Evolutionary conservation across 2,888 invertebrate genomes (phyloP).

Genomic region (Drosophila anomalata): DNA sequence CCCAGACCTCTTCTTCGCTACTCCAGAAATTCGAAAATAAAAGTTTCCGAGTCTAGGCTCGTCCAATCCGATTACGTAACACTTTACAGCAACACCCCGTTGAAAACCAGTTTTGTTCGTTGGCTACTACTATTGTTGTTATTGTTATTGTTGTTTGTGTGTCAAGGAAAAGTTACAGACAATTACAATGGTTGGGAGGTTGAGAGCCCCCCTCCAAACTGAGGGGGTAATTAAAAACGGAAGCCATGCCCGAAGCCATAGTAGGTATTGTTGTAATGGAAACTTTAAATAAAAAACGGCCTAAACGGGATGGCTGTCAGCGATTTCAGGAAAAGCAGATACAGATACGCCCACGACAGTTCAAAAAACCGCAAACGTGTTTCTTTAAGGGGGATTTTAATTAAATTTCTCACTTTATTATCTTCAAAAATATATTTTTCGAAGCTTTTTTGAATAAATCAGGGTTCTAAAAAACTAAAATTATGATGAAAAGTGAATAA

Average conservation of each 20-base stretch:
- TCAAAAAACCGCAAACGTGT: constrained; percentile 32
- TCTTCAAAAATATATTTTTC: too few species aligned
- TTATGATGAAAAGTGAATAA: neutral
- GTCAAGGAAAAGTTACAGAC: constrained; percentile 49
- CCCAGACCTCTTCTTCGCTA: neutral
- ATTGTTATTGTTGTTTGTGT: constrained; percentile 40
- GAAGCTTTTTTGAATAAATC: too few species aligned
- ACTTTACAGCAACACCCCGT: constrained; percentile 36
- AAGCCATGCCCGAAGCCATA: constrained; percentile 52
- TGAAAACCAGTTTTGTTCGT: constrained; percentile 58
- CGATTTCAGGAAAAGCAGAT: constrained; percentile 14
- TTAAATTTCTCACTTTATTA: neutral
- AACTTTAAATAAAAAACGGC: constrained; percentile 1
- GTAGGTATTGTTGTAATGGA: constrained; percentile 10
- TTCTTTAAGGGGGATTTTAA: neutral
- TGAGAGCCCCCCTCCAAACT: neutral
- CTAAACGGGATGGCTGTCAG: constrained; percentile 32
- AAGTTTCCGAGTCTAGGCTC: constrained; percentile 59
- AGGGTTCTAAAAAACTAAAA: neutral
- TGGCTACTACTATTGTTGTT: constrained; percentile 1
- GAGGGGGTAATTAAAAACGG: constrained; percentile 55
- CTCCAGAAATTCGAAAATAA: constrained; percentile 23
- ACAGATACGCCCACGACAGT: constrained; percentile 20
- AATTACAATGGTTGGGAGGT: constrained; percentile 33
- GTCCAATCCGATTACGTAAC: constrained; percentile 62